Conservation (phyloP, 2,113 vertebrate genomes). For the Cephalopholis sonnerati region DNA sequence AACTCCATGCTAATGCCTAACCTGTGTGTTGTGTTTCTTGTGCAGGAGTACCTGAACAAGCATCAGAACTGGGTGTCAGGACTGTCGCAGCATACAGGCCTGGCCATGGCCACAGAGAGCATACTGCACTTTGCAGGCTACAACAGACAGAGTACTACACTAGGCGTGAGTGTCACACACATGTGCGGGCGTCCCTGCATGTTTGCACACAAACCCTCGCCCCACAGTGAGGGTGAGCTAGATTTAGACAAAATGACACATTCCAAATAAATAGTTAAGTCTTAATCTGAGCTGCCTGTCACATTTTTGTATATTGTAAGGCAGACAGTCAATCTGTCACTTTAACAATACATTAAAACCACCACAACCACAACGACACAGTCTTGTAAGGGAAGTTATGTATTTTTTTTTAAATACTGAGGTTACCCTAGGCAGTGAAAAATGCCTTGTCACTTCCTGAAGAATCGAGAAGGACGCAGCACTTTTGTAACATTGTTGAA, state of each 20-base stretch:
- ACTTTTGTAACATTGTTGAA: neutral
- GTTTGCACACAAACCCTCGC: constrained; percentile 9
- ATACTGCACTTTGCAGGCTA: constrained; percentile 96
- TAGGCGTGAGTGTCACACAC: constrained; percentile 88
- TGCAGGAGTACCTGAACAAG: constrained; percentile 95
- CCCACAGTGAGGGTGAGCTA: neutral
- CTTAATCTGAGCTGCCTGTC: neutral
- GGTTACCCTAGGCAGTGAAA: neutral
- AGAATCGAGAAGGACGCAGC: neutral
- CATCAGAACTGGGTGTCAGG: constrained; percentile 97
- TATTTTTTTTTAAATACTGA: neutral
- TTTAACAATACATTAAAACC: neutral
- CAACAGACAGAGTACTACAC: constrained; percentile 94
- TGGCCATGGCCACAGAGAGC: constrained; percentile 98
- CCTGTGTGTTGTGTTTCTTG: neutral
- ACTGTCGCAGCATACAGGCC: constrained; percentile 95
- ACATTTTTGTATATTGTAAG: neutral
- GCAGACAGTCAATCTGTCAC: neutral
- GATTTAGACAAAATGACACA: neutral
- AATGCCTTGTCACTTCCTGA: neutral
- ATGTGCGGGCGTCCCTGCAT: neutral
- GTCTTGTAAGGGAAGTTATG: neutral
- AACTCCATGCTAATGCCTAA: neutral
- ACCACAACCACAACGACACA: neutral
- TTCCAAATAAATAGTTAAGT: neutral